phyloP scores from a whole-genome alignment of 2,113 vertebrate species.

The Elaphurus davidianus region DNA sequence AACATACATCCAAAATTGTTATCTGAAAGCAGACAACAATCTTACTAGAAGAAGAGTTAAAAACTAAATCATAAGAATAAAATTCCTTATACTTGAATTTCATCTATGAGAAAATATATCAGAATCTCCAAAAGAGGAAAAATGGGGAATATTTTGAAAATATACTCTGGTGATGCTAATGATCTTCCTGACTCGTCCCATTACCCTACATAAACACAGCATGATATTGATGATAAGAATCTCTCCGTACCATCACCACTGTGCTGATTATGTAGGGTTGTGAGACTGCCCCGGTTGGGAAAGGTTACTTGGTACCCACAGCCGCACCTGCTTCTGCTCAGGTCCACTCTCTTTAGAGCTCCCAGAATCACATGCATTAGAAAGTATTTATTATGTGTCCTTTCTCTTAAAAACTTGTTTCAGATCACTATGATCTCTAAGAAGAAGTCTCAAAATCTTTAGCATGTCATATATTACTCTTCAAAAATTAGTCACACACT shows the following conservation, averaged over 20 bases:
- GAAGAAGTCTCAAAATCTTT: background rate
- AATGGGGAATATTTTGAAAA: background rate
- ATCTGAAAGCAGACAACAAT: background rate
- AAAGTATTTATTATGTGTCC: background rate
- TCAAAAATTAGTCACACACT: background rate
- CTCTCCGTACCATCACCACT: background rate
- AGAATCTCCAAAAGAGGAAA: background rate
- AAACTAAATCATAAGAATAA: background rate
- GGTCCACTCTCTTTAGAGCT: background rate
- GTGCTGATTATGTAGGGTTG: background rate
- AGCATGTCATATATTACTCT: background rate
- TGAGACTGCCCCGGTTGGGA: background rate
- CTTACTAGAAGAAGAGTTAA: background rate
- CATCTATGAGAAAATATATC: background rate
- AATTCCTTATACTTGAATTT: conserved; percentile 2
- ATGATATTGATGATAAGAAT: background rate
- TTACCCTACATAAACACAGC: background rate
- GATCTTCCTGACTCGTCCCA: background rate
- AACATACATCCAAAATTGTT: background rate
- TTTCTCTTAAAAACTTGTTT: background rate
- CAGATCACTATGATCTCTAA: background rate
- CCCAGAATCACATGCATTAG: background rate
- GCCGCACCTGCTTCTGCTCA: background rate
- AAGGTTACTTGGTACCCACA: background rate
- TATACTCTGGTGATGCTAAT: background rate